Evolutionary conservation across 2,113 vertebrate genomes (phyloP).

Genomic region (Tupaia tana): DNA sequence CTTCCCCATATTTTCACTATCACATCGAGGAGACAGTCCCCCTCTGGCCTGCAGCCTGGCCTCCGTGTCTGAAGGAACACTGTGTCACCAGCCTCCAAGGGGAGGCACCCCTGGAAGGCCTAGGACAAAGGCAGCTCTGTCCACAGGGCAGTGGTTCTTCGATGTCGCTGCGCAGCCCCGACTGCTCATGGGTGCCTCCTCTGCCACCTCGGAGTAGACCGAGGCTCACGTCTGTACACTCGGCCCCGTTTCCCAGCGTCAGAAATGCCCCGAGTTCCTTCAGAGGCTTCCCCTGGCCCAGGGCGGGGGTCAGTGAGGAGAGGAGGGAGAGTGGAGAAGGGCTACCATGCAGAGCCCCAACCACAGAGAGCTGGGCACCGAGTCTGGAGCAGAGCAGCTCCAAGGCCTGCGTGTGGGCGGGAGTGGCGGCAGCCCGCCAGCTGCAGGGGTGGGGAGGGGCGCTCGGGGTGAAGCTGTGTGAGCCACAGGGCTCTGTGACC

Average conservation of each 20-base stretch:
- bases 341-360: too few relatives aligned
- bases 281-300: neutral
- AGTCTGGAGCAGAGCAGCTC: neutral
- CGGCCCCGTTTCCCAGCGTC: too few relatives aligned
- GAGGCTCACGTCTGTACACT: neutral
- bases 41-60: neutral
- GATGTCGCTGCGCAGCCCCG: accelerated
- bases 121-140: neutral
- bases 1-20: neutral
- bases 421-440: neutral
- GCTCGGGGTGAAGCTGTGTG: neutral
- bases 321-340: neutral
- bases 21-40: neutral
- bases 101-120: neutral
- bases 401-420: too few relatives aligned
- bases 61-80: neutral
- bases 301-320: accelerated
- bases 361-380: neutral
- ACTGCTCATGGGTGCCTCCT: neutral
- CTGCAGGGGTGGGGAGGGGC: neutral
- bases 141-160: neutral
- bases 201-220: neutral
- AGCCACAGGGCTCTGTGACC: neutral
- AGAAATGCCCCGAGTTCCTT: neutral
- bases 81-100: neutral